A percentile compares a stretch with the other conserved stretches of the same genome.
Evolutionary conservation across 2,888 invertebrate genomes (phyloP).

Genomic region (Temnothorax rugatulus): DNA sequence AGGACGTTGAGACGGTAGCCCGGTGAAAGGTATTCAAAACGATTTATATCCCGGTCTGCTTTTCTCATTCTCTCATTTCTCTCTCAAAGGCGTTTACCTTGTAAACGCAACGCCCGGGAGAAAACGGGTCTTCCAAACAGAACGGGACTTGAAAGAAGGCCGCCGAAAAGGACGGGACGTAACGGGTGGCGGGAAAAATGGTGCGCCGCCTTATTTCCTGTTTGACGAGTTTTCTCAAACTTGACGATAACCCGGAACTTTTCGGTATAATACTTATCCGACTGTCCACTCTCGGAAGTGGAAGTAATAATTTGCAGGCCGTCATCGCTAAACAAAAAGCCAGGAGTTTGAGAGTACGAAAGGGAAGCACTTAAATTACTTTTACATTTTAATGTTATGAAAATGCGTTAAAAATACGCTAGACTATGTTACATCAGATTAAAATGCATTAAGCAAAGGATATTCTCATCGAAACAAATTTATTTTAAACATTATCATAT

Average conservation of each 20-base stretch:
- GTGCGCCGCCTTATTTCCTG: constrained; percentile 10
- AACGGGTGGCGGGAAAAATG: constrained; percentile 48
- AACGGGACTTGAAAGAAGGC: constrained; percentile 76
- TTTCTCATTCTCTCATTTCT: constrained; percentile 42
- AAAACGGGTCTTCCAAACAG: constrained; percentile 63
- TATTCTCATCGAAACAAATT: not conserved
- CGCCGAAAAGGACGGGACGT: constrained; percentile 71
- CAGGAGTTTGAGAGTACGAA: not conserved
- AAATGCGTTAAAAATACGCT: not conserved
- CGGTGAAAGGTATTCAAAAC: constrained; percentile 69
- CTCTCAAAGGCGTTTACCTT: constrained; percentile 72
- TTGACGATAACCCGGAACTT: constrained; percentile 3
- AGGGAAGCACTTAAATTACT: not conserved
- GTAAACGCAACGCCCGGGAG: constrained; percentile 66
- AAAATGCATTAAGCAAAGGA: not conserved
- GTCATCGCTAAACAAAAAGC: not conserved
- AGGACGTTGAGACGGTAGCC: constrained; percentile 53
- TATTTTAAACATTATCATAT: not conserved
- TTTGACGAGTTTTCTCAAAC: constrained; percentile 22
- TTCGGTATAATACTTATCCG: not conserved
- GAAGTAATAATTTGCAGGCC: not conserved
- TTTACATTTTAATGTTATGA: not conserved
- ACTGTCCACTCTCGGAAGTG: not conserved
- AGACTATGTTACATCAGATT: not conserved
- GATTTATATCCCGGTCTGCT: constrained; percentile 57